These are phyloP conservation scores for Oegoconia quadripuncta DNA, from an alignment of 2,888 invertebrate genomes.

Conservation along the genomic window DNA sequence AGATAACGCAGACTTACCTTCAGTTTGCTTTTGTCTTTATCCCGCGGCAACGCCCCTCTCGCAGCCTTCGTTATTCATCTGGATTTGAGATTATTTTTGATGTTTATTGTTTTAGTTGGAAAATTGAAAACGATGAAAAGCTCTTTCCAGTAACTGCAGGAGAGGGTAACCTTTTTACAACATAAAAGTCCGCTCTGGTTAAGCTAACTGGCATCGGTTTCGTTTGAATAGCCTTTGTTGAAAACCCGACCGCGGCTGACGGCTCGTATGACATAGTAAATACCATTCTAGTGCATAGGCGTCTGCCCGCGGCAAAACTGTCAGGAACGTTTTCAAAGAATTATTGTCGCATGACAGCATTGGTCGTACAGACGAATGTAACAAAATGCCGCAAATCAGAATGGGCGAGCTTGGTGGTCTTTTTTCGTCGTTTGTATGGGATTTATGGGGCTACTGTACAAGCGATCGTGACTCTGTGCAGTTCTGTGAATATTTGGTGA, in stretches of 20 bases:
- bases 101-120: slow-evolving; percentile 50
- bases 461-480: slow-evolving; percentile 33
- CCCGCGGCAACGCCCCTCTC: slow-evolving; percentile 30
- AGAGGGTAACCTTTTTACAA: slow-evolving; percentile 22
- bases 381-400: slow-evolving; percentile 51
- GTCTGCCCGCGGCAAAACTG: slow-evolving; percentile 38
- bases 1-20: slow-evolving; percentile 36
- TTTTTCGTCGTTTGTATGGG: slow-evolving; percentile 28
- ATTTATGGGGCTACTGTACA: slow-evolving; percentile 33
- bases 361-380: slow-evolving; percentile 35
- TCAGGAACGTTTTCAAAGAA: slow-evolving; percentile 62
- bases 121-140: slow-evolving; percentile 39
- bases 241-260: slow-evolving; percentile 36
- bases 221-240: slow-evolving; percentile 32
- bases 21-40: slow-evolving; percentile 45
- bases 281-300: slow-evolving; percentile 45
- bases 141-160: slow-evolving; percentile 20
- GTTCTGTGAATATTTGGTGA: slow-evolving; percentile 34
- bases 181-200: slow-evolving; percentile 19
- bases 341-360: slow-evolving; percentile 55
- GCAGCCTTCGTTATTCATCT: slow-evolving; percentile 47
- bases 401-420: slow-evolving; percentile 38
- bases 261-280: slow-evolving; percentile 55
- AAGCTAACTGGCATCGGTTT: slow-evolving; percentile 20
- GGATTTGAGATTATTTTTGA: slow-evolving; percentile 52